A percentile compares a stretch with the other conserved stretches of the same genome.
Evolutionary conservation across 2,797 vertebrate genomes (phyloP).

Genomic region (Gymnoscopelus braueri): DNA sequence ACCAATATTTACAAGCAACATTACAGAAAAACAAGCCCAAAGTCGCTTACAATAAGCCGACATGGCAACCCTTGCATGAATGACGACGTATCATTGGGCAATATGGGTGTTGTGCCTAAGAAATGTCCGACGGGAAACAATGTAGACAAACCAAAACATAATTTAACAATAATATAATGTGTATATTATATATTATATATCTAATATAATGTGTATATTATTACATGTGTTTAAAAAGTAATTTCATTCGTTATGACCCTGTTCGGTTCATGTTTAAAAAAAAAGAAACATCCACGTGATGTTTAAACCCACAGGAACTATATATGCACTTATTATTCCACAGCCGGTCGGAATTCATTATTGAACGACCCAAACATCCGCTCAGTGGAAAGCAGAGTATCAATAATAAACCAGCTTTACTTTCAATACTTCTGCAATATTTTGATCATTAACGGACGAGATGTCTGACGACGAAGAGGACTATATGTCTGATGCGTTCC

Average conservation of each 20-base stretch:
- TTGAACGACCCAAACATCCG: slow-evolving; percentile 53
- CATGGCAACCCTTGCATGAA: slow-evolving; percentile 51
- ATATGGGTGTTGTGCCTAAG: slow-evolving; percentile 53
- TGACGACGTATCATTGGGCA: slow-evolving; percentile 57
- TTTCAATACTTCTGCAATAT: neutral
- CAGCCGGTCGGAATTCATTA: slow-evolving; percentile 40
- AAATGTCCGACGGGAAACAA: slow-evolving; percentile 54
- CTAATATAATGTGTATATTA: neutral
- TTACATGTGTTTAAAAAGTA: neutral
- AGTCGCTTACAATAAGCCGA: no score
- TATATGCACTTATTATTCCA: neutral
- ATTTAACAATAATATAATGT: neutral
- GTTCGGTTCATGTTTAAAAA: no score
- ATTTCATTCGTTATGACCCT: no score
- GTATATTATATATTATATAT: neutral
- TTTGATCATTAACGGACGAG: accelerated
- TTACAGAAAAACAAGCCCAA: no score
- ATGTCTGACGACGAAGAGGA: slow-evolving; percentile 89
- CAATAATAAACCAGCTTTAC: neutral
- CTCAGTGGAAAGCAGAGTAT: neutral
- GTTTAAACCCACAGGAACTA: slow-evolving; percentile 25
- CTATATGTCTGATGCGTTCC: slow-evolving; percentile 95
- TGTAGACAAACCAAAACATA: neutral
- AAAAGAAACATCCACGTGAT: neutral
- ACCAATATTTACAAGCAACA: no score